phyloP scores from a whole-genome alignment of 2,888 invertebrate species.

The Aleiodes leptofemur region DNA sequence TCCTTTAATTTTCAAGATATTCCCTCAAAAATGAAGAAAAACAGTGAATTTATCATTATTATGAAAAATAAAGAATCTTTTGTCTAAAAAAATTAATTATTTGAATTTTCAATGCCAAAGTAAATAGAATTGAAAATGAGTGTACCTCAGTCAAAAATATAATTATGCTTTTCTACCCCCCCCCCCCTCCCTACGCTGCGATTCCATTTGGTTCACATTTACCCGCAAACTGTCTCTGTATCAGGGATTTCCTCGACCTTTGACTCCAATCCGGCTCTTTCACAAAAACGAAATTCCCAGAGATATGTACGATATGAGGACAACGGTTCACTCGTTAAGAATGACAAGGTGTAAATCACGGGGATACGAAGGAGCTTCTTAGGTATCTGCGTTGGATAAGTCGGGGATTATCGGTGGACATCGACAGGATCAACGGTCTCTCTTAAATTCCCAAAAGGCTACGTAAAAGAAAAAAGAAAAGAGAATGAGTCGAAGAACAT shows the following conservation, averaged over 20 bases:
- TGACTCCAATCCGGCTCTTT: not conserved
- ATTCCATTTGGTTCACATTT: constrained; percentile 43
- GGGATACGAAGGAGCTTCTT: constrained; percentile 30
- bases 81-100: no score
- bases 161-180: constrained; percentile 59
- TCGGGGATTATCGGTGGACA: constrained; percentile 48
- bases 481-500: not conserved
- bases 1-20: no score
- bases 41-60: no score
- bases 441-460: not conserved
- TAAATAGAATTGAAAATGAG: constrained; percentile 57
- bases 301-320: not conserved
- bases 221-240: no score
- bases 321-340: constrained; percentile 41
- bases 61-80: no score
- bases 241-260: no score
- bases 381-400: constrained; percentile 27
- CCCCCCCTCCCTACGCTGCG: constrained; percentile 59
- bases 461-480: not conserved
- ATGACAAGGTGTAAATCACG: constrained; percentile 60
- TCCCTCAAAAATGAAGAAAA: no score
- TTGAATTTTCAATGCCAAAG: constrained; percentile 45
- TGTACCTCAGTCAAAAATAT: constrained; percentile 57
- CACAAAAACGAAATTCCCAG: not conserved
- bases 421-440: constrained; percentile 45